These are phyloP conservation scores for Drosophila helvetica DNA, from an alignment of 2,888 invertebrate genomes.

Conservation along the genomic window DNA sequence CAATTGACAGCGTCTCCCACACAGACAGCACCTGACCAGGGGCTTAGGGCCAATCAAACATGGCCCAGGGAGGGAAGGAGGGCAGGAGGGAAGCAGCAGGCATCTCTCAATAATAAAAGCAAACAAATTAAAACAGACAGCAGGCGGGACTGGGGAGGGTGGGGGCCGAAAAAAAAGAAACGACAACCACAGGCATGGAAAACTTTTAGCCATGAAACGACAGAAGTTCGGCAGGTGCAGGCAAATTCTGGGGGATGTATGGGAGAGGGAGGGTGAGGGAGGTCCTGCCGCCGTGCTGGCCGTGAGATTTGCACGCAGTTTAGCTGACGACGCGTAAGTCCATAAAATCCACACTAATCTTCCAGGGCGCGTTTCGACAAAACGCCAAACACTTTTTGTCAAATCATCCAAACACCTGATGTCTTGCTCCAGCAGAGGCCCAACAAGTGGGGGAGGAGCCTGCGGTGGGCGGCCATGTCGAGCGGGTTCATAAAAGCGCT, in stretches of 20 bases:
- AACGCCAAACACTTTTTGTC: slow-evolving; percentile 78
- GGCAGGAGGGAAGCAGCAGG: slow-evolving; percentile 23
- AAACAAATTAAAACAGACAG: slow-evolving; percentile 80
- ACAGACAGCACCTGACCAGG: slow-evolving; percentile 39
- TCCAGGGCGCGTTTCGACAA: slow-evolving; percentile 66
- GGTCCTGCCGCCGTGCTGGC: slow-evolving; percentile 11
- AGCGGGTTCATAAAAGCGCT: slow-evolving; percentile 72
- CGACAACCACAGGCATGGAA: slow-evolving; percentile 59
- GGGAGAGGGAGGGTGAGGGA: background rate
- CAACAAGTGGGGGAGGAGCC: slow-evolving; percentile 28
- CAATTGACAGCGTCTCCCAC: slow-evolving; percentile 51
- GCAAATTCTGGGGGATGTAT: background rate
- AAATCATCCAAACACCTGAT: slow-evolving; percentile 82
- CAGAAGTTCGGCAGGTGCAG: slow-evolving; percentile 72
- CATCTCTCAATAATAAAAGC: slow-evolving; percentile 79
- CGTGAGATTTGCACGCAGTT: slow-evolving; percentile 66
- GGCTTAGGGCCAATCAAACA: slow-evolving; percentile 73
- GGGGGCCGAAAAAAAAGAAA: slow-evolving; percentile 45
- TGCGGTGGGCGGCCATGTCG: slow-evolving; percentile 30
- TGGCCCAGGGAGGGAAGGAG: slow-evolving; percentile 9
- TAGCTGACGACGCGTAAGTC: slow-evolving; percentile 68
- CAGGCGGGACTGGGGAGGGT: slow-evolving; percentile 26
- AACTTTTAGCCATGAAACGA: slow-evolving; percentile 70
- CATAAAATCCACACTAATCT: slow-evolving; percentile 79
- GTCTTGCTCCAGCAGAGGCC: slow-evolving; percentile 60